These are phyloP conservation scores for Heterotilapia buettikoferi DNA, from an alignment of 2,113 vertebrate genomes.

Conservation along the genomic window DNA sequence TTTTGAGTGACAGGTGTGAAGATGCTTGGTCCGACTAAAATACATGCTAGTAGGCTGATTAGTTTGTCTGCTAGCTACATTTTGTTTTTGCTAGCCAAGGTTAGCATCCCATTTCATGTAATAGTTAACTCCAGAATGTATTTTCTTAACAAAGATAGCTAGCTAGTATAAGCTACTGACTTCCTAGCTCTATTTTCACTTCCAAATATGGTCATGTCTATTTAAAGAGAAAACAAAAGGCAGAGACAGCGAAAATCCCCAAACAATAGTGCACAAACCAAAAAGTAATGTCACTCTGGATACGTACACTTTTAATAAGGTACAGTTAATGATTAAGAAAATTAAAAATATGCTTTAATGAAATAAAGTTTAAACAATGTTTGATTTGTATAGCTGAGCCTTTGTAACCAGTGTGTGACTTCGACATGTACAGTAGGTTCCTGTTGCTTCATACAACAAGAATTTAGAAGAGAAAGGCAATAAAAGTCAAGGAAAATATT, in stretches of 20 bases:
- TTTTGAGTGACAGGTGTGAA: background rate
- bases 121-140: background rate
- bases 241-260: background rate
- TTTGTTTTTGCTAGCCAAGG: background rate
- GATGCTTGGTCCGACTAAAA: background rate
- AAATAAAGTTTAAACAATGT: background rate
- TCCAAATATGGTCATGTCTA: background rate
- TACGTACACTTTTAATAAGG: background rate
- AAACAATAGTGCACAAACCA: background rate
- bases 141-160: background rate
- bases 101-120: background rate
- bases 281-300: background rate
- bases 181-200: background rate
- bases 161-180: background rate
- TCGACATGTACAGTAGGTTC: background rate
- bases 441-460: background rate
- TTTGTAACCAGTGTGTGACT: background rate
- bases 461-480: background rate
- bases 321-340: background rate
- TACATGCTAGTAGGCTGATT: background rate
- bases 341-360: background rate
- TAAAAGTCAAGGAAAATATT: background rate
- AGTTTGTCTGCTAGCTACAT: background rate
- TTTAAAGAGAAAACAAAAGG: background rate
- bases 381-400: background rate